Evolutionary conservation across 1,140 invertebrate genomes (phyloP), one percentile per base, ranked within the genome.

Genomic region (Calliphora vicina): DNA sequence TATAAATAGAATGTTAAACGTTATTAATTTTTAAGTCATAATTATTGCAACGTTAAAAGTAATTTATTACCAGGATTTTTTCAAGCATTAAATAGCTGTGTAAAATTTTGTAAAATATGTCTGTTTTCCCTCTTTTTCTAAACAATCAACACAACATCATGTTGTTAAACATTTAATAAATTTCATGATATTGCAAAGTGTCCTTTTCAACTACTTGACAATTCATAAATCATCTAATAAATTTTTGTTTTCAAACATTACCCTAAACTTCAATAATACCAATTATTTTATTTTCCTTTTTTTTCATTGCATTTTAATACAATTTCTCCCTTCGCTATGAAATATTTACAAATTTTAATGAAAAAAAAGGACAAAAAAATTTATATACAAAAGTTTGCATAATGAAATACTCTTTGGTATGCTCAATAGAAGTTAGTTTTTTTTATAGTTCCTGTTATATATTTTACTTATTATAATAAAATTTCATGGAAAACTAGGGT

Each of bases 401-500:
- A 26, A 27, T 17, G 9, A 73, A 27, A 57, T 17, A 57, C 50
- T n/a, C 50, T 57, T 57, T 57, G 15, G 50, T 57, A 15, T 57
- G 17, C 50, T 57, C 50, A 1, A 57, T n/a, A 57, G 15, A 57
- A 57, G 0, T 57, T 45, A 12, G 6, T n/a, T 57, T 57, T n/a
- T 57, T 15, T 57, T 57, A 35, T 35, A 13, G 50, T 27, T 73
- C 17, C 12, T 12, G 72, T 35, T 10, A 5, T 26, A 17, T 73
- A 26, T 29, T 12, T 15, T 26, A 73, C 2, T 35, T 42, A 76
- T 76, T 35, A 76, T 76, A 76, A 76, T 76, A 76, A 76, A 76
- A 76, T 76, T 29, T 76, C 73, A 76, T 76, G n/a, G 73, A 42
- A 76, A 76, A 42, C 73, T 76, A 76, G 73, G 73, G 73, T 76